Base-by-base conservation (phyloP, 1,140 invertebrate genomes). In the Ctenoplectra terminalis region DNA sequence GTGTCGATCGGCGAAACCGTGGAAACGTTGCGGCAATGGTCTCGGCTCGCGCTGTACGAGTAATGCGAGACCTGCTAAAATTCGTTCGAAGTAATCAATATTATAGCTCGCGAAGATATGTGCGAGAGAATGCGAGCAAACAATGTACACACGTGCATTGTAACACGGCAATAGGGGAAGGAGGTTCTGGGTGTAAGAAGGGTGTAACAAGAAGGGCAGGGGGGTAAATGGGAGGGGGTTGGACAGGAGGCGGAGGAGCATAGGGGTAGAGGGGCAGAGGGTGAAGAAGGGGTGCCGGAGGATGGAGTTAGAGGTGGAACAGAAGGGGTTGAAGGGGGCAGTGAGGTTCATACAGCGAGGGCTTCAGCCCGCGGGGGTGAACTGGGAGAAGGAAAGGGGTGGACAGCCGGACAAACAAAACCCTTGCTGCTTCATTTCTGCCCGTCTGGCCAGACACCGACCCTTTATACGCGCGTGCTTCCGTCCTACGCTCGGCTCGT, bases 391-490 rank as follows among this genome's bases (percentile, higher is more conserved):
- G 90, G 87, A 90, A 91, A 90, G 88, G 90, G 89, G 90, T 91
- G 91, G 91, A 92, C 92, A 90, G 92, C 89, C 91, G 93, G 93
- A 94, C 93, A 94, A 94, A 94, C 93, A 93, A 94, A 93, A 93
- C 93, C 93, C 91, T 92, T 93, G 91, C 92, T 91, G 92, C 92
- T 92, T 93, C 91, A 93, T 93, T 93, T 93, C 92, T 93, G 90
- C 91, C 91, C 90, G 92, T 93, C 92, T 92, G 91, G 92, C 93
- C 92, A 93, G 92, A 92, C 92, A 92, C 89, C 88, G 88, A 90
- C 92, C 89, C 90, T 90, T 90, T 91, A 84, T 90, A 87, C 85
- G 84, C 70, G 87, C 83, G 73, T 83, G 82, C 88, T 92, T 92
- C 90, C 89, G 90, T 90, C 84, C 82, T 89, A 73, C 67, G 83